Percentiles rank a stretch among this genome's conserved stretches.
phyloP scores from a whole-genome alignment of 2,113 vertebrate species.

The Gobiocypris rarus region DNA sequence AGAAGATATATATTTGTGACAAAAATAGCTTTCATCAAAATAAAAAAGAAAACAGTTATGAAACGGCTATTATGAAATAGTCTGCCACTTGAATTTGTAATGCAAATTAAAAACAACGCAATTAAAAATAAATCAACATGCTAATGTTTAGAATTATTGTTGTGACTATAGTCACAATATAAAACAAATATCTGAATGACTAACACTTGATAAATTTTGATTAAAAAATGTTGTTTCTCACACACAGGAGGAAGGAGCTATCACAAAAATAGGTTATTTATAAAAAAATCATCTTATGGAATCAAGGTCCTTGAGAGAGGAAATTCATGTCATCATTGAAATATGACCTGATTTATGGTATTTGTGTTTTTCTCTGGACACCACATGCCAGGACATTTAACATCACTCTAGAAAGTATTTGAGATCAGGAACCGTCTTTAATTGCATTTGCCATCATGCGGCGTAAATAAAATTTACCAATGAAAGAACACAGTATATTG shows the following conservation, averaged over 20 bases:
- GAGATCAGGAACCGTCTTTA: background rate
- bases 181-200: background rate
- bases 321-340: slow-evolving; percentile 15
- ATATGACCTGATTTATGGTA: background rate
- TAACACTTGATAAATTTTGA: background rate
- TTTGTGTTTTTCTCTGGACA: slow-evolving; percentile 1
- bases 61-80: background rate
- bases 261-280: slow-evolving; percentile 9
- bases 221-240: background rate
- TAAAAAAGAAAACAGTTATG: background rate
- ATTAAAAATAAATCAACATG: background rate
- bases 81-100: background rate
- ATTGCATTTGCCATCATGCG: background rate
- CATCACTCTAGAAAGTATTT: background rate
- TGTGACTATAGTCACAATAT: background rate
- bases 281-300: background rate
- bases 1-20: background rate
- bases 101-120: background rate
- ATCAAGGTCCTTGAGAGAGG: slow-evolving; percentile 18
- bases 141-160: background rate
- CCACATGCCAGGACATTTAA: slow-evolving; percentile 3
- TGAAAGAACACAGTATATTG: background rate
- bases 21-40: background rate
- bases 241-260: background rate
- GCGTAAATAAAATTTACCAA: background rate